These are phyloP conservation scores for Phalacrocorax carbo DNA, from an alignment of 2,113 vertebrate species.

Conservation along the genomic window DNA sequence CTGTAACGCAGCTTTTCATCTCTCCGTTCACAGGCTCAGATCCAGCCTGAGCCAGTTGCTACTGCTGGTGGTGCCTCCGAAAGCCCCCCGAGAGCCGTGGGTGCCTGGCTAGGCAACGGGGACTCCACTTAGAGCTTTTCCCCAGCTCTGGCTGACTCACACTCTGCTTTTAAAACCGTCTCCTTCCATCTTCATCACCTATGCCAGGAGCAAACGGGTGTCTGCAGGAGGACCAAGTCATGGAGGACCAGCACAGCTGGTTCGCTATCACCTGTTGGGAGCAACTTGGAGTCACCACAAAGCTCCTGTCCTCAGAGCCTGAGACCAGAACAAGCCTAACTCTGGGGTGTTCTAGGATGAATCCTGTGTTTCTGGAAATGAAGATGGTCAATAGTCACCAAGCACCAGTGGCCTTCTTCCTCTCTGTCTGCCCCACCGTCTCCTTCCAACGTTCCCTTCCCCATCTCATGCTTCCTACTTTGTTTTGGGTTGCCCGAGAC, in stretches of 20 bases:
- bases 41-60: background rate
- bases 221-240: background rate
- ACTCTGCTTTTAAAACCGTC: background rate
- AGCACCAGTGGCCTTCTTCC: fast-evolving
- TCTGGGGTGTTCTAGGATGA: background rate
- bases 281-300: background rate
- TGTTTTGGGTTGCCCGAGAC: background rate
- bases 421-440: background rate
- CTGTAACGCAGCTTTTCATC: background rate
- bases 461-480: background rate
- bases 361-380: background rate
- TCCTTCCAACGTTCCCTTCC: fast-evolving
- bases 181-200: fast-evolving
- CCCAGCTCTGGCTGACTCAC: background rate
- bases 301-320: background rate
- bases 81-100: fast-evolving
- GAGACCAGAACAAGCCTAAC: background rate
- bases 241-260: background rate
- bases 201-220: background rate
- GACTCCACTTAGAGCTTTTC: background rate
- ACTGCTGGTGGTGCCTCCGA: background rate
- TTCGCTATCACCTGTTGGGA: fast-evolving
- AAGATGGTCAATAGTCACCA: background rate
- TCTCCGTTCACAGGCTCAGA: background rate
- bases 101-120: background rate